phyloP scores from a whole-genome alignment of 2,113 vertebrate species.

The Hippocampus mohnikei region DNA sequence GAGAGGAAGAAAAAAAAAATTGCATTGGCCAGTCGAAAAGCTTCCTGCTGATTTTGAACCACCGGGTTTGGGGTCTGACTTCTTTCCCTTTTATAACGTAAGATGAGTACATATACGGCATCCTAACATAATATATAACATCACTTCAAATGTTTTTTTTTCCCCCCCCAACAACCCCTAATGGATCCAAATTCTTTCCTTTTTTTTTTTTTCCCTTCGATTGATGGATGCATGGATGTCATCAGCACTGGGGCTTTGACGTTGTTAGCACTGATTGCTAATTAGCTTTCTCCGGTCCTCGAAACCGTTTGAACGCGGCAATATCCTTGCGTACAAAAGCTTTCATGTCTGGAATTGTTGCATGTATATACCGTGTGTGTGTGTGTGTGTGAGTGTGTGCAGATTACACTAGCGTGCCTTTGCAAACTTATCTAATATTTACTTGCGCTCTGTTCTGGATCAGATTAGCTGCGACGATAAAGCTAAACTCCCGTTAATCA shows the following conservation, averaged over 20 bases:
- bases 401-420: conserved; percentile 49
- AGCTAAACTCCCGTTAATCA: conserved; percentile 52
- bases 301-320: conserved; percentile 24
- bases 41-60: too few species aligned
- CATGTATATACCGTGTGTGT: conserved; percentile 6
- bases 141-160: too few species aligned
- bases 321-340: conserved; percentile 28
- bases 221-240: conserved; percentile 5
- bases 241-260: conserved; percentile 12
- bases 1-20: not conserved
- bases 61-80: too few species aligned
- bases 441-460: conserved; percentile 31
- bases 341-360: conserved; percentile 9
- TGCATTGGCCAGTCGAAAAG: too few species aligned
- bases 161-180: not conserved
- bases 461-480: conserved; percentile 51
- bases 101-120: too few species aligned
- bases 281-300: conserved; percentile 27
- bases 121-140: too few species aligned
- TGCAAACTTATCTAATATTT: conserved; percentile 31
- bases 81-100: too few species aligned
- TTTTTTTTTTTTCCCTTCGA: not conserved
- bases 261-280: conserved; percentile 54
- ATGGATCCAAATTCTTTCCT: not conserved
- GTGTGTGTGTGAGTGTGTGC: conserved; percentile 20